Evolutionary conservation across 2,797 vertebrate species (phyloP).

Genomic region (Pangasius larnaudii): DNA sequence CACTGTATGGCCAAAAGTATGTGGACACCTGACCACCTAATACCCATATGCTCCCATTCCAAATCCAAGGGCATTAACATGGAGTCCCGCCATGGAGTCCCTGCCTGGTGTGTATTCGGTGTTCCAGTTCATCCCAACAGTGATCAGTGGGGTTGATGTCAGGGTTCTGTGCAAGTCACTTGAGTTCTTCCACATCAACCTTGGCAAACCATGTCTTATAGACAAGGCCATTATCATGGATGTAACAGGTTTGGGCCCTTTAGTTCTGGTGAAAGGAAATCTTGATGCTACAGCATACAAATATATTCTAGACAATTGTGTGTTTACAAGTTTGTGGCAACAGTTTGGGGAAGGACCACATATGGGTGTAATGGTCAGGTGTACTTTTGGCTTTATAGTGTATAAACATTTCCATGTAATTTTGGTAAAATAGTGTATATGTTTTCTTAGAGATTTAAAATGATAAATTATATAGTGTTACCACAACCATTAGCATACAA

Average conservation of each 20-base stretch:
- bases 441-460: not conserved
- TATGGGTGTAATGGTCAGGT: not conserved
- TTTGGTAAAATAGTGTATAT: not conserved
- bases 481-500: not conserved
- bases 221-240: not conserved
- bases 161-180: not conserved
- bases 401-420: not conserved
- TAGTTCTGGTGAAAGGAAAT: not conserved
- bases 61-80: not conserved
- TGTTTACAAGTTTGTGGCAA: no score
- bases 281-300: no score
- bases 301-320: not conserved
- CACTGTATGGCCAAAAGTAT: not conserved
- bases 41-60: not conserved
- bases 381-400: not conserved
- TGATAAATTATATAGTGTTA: not conserved
- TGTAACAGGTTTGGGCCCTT: not conserved
- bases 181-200: not conserved
- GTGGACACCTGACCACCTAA: not conserved
- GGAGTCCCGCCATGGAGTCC: not conserved
- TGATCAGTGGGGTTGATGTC: not conserved
- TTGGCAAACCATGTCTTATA: conserved; percentile 2
- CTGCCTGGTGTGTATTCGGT: not conserved
- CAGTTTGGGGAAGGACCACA: not conserved
- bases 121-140: not conserved